phyloP scores from a whole-genome alignment of 2,797 vertebrate species.

The Acanthiza pusilla region DNA sequence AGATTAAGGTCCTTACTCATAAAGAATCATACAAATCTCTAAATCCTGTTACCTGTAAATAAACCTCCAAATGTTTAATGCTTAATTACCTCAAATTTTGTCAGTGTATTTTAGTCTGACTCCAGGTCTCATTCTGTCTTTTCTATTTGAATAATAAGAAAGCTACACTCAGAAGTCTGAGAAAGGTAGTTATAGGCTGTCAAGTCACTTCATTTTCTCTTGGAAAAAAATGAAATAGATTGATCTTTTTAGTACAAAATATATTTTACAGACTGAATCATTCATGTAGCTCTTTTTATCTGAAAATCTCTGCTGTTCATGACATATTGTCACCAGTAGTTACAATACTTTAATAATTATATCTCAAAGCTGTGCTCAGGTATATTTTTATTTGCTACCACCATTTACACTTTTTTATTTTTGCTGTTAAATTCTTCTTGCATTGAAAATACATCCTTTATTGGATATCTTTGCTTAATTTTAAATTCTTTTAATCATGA shows the following conservation, averaged over 20 bases:
- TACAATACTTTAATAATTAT: neutral
- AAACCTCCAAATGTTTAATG: neutral
- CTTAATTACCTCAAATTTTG: neutral
- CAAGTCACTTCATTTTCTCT: constrained; percentile 19
- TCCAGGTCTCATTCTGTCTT: neutral
- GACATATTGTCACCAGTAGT: neutral
- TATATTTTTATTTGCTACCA: neutral
- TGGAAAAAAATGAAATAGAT: neutral
- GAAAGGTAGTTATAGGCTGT: constrained; percentile 5
- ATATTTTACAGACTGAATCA: neutral
- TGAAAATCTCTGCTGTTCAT: neutral
- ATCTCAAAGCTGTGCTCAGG: neutral
- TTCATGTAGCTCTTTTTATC: neutral
- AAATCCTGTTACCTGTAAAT: neutral
- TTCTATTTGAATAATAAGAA: neutral
- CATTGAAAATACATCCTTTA: neutral
- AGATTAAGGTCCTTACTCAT: neutral
- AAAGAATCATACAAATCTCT: neutral
- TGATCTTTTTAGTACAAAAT: neutral
- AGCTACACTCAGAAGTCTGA: neutral
- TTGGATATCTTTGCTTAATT: neutral
- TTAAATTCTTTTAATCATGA: neutral
- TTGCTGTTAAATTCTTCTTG: neutral
- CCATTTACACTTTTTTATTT: neutral
- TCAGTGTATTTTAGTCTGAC: neutral